These are phyloP conservation scores for Tortricodes alternella DNA, from an alignment of 2,888 invertebrate species.

Conservation along the genomic window DNA sequence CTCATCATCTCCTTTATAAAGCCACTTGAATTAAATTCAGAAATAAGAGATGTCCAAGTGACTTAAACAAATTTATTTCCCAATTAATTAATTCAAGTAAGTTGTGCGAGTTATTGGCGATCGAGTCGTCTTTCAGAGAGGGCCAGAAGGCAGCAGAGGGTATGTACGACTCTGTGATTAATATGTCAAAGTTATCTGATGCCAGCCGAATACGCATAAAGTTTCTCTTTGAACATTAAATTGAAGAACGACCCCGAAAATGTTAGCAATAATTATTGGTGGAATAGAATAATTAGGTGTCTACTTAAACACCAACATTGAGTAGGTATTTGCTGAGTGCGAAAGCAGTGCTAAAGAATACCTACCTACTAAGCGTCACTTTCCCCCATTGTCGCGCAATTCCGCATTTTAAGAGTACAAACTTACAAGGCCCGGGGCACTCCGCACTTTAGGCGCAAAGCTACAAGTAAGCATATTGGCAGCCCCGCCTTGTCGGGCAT, in stretches of 20 bases:
- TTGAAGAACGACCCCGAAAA: neutral
- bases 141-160: too few relatives aligned
- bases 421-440: too few relatives aligned
- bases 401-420: too few relatives aligned
- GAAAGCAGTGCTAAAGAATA: too few relatives aligned
- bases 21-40: neutral
- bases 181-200: slow-evolving; percentile 21
- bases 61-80: neutral
- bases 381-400: too few relatives aligned
- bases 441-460: too few relatives aligned
- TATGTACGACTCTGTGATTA: slow-evolving; percentile 7
- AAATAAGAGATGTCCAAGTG: neutral
- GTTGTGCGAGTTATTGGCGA: slow-evolving; percentile 2
- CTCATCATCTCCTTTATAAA: neutral
- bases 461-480: too few relatives aligned
- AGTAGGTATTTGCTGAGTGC: too few relatives aligned
- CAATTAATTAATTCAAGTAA: neutral
- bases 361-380: too few relatives aligned
- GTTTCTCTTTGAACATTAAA: slow-evolving; percentile 21
- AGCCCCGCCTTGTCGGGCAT: too few relatives aligned
- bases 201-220: slow-evolving; percentile 19
- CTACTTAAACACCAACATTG: too few relatives aligned
- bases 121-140: neutral
- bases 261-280: neutral
- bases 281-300: too few relatives aligned